Conservation (phyloP, 2,113 vertebrate genomes). For the Amblyopsis rosae region DNA sequence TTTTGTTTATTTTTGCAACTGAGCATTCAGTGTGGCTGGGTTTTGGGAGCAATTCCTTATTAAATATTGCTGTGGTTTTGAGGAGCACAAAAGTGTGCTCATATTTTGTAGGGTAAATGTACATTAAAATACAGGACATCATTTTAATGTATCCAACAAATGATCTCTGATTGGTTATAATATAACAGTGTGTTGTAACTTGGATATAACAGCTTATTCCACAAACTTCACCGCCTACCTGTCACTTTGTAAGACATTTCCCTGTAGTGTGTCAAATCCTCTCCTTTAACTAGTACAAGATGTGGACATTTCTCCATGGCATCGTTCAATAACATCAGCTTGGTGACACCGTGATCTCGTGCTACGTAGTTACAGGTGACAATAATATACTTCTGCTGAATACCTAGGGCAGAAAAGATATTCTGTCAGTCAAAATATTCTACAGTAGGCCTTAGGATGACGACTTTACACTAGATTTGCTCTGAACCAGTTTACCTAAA, state of each 20-base stretch:
- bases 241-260: conserved; percentile 89
- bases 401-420: conserved; percentile 65
- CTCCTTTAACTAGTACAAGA: conserved; percentile 87
- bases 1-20: background rate
- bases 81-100: no score
- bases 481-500: conserved; percentile 76
- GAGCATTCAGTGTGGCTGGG: background rate
- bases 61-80: no score
- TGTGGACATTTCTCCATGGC: conserved; percentile 87
- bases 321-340: conserved; percentile 82
- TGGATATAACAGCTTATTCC: no score
- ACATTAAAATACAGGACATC: no score
- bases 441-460: background rate
- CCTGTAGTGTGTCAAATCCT: conserved; percentile 88
- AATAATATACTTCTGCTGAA: conserved; percentile 86
- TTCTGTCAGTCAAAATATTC: background rate
- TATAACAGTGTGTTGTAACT: no score
- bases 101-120: no score
- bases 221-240: conserved; percentile 70
- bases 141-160: no score
- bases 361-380: conserved; percentile 93
- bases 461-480: background rate
- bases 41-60: background rate
- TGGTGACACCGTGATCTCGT: conserved; percentile 81
- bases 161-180: no score